These are phyloP conservation scores for Acestrorhynchus altus DNA, from an alignment of 2,797 vertebrate genomes.

Conservation along the genomic window DNA sequence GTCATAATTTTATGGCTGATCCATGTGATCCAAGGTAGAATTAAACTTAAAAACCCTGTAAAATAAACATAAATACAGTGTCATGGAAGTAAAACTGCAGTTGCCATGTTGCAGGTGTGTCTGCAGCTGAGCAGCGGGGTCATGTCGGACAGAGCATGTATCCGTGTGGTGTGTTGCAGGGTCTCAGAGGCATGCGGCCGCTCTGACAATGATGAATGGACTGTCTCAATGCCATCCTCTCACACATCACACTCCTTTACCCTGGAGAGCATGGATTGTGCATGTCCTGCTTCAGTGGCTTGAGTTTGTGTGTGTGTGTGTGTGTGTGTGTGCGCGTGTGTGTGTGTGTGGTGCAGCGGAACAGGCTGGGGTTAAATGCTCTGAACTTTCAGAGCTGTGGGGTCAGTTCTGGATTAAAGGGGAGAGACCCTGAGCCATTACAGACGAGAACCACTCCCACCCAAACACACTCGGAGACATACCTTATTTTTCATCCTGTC, in stretches of 20 bases:
- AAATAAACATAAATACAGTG: too few species aligned
- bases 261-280: conserved; percentile 63
- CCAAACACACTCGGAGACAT: conserved; percentile 20
- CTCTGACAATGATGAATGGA: conserved; percentile 82
- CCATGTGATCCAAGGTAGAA: too few species aligned
- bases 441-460: conserved; percentile 36
- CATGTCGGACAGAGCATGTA: conserved; percentile 19
- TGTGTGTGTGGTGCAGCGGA: conserved; percentile 50
- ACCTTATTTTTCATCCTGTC: background rate
- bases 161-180: conserved; percentile 52
- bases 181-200: conserved; percentile 59
- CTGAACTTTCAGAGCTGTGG: conserved; percentile 59
- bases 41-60: too few species aligned
- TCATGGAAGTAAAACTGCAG: background rate
- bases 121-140: conserved; percentile 22
- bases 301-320: conserved; percentile 35
- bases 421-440: conserved; percentile 65
- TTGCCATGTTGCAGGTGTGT: background rate
- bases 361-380: conserved; percentile 75
- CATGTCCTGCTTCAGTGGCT: conserved; percentile 49
- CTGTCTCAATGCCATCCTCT: conserved; percentile 71
- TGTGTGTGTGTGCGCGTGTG: conserved; percentile 37
- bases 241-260: conserved; percentile 67
- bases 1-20: too few species aligned
- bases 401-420: conserved; percentile 68